A percentile compares a stretch with the other conserved stretches of the same genome.
Conservation (phyloP, 2,113 vertebrate species). For the Nettapus auritus region DNA sequence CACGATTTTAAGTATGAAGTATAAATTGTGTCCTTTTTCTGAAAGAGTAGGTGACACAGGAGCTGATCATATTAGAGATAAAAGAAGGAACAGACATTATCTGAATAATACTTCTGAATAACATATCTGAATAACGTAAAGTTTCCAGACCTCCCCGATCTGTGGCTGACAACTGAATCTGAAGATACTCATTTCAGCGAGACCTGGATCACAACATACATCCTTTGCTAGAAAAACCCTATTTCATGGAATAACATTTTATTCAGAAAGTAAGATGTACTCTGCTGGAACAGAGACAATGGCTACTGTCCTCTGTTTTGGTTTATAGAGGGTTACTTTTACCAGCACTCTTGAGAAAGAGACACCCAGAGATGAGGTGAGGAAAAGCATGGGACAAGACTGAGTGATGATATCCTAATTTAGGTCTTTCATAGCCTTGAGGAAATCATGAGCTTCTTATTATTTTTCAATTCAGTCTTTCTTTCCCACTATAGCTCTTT, state of each 20-base stretch:
- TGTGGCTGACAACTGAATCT: neutral
- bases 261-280: neutral
- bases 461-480: neutral
- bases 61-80: neutral
- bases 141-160: neutral
- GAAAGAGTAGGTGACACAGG: neutral
- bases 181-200: neutral
- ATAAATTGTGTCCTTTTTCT: neutral
- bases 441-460: neutral
- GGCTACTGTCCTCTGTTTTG: neutral
- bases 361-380: neutral
- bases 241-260: neutral
- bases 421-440: neutral
- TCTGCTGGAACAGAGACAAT: neutral
- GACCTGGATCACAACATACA: neutral
- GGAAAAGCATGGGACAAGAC: neutral
- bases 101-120: neutral
- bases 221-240: neutral
- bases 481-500: neutral
- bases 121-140: neutral
- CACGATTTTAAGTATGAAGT: neutral
- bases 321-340: neutral
- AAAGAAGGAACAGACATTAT: neutral
- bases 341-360: neutral
- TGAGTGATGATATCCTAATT: neutral